Conservation (phyloP, 1,140 invertebrate species). For the Phocides pigmalion region DNA sequence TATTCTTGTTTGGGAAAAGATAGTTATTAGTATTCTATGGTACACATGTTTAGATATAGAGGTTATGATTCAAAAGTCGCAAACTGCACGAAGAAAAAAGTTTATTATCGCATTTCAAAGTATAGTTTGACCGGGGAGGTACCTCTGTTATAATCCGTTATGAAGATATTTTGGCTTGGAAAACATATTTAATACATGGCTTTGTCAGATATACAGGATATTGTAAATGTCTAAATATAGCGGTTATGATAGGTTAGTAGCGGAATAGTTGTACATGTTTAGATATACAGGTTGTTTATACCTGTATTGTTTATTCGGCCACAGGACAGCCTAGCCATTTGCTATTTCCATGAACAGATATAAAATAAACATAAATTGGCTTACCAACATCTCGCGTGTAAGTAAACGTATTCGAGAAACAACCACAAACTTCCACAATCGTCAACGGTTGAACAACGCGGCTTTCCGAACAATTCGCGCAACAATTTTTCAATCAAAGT, state of each 20-base stretch:
- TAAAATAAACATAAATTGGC: not conserved
- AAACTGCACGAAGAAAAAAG: too few relatives aligned
- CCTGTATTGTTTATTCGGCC: too few relatives aligned
- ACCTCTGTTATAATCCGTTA: not conserved
- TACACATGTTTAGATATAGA: not conserved
- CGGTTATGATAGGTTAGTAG: not conserved
- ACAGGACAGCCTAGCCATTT: too few relatives aligned
- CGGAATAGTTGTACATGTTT: not conserved
- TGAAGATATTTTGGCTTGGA: too few relatives aligned
- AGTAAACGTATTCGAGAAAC: not conserved
- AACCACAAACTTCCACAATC: slow-evolving; percentile 14
- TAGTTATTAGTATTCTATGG: too few relatives aligned
- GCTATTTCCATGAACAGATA: not conserved
- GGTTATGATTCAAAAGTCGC: too few relatives aligned
- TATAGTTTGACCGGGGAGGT: too few relatives aligned
- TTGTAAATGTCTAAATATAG: too few relatives aligned
- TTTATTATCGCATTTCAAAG: too few relatives aligned
- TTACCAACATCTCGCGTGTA: not conserved
- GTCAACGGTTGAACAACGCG: slow-evolving; percentile 30
- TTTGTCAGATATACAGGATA: too few relatives aligned
- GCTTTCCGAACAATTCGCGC: slow-evolving; percentile 42
- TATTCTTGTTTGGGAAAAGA: too few relatives aligned
- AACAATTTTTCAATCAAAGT: slow-evolving; percentile 59
- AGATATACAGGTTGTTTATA: not conserved
- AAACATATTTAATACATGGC: too few relatives aligned